Percentiles rank a stretch among this genome's conserved stretches.
Evolutionary conservation across 2,797 vertebrate genomes (phyloP).

Genomic region (Microctenopoma stevenorrisi): DNA sequence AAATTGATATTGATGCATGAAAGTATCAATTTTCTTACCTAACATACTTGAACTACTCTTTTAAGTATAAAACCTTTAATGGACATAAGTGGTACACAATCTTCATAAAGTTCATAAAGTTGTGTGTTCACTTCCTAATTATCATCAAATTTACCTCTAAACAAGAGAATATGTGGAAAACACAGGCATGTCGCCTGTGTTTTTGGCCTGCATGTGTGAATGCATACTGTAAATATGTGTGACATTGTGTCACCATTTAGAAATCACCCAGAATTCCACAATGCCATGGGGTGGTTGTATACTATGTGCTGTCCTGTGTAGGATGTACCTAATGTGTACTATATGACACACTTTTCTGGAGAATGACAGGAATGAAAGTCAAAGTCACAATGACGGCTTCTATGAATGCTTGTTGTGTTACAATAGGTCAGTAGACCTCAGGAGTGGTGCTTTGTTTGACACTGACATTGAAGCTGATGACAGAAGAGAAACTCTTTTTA

Average conservation of each 20-base stretch:
- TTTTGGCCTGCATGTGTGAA: not conserved
- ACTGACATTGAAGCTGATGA: not conserved
- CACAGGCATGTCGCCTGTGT: no score
- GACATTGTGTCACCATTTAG: not conserved
- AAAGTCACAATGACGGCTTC: not conserved
- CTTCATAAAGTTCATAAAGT: no score
- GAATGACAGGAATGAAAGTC: slow-evolving; percentile 4
- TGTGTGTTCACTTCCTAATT: no score
- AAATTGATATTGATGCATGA: no score
- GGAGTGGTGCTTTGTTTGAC: not conserved
- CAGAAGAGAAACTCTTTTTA: not conserved
- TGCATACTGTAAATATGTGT: not conserved
- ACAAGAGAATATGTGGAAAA: no score
- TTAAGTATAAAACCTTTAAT: not conserved
- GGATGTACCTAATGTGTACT: not conserved
- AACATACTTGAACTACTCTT: not conserved
- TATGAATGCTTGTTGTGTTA: slow-evolving; percentile 5
- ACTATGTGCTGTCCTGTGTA: not conserved
- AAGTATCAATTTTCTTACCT: not conserved
- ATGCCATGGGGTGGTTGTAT: not conserved
- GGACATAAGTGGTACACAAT: no score
- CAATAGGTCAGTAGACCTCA: slow-evolving; percentile 2
- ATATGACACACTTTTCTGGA: not conserved
- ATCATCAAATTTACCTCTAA: not conserved
- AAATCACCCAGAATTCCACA: not conserved